These are phyloP conservation scores for Myodes glareolus DNA, from an alignment of 2,113 vertebrate species.

Conservation along the genomic window DNA sequence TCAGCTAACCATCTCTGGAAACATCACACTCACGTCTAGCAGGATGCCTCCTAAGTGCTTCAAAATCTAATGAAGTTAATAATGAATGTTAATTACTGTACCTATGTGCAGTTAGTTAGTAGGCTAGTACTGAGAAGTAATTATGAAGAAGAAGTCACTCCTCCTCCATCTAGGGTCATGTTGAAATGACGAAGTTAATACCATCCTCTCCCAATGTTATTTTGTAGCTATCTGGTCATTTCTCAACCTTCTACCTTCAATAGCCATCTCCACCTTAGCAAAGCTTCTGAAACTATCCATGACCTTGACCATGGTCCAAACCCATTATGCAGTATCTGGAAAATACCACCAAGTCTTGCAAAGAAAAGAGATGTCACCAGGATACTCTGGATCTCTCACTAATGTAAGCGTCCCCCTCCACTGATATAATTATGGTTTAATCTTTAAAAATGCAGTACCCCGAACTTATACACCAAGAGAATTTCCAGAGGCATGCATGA, in stretches of 20 bases:
- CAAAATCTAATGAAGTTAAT: background rate
- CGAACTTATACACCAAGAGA: background rate
- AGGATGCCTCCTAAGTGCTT: background rate
- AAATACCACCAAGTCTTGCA: background rate
- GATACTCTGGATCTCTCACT: background rate
- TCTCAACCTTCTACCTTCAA: background rate
- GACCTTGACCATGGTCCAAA: background rate
- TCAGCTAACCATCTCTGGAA: background rate
- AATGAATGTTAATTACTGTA: background rate
- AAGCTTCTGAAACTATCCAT: background rate
- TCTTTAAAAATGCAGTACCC: background rate
- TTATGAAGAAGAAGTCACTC: background rate
- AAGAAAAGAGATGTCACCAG: background rate
- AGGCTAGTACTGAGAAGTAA: background rate
- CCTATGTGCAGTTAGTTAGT: background rate
- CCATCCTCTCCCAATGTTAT: background rate
- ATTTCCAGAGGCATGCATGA: background rate
- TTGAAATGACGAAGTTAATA: background rate
- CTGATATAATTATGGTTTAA: background rate
- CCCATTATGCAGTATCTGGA: background rate
- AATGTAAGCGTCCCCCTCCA: background rate
- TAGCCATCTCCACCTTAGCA: background rate
- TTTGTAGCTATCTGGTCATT: background rate
- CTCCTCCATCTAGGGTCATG: background rate
- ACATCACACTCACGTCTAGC: too few species aligned